A percentile compares a stretch with the other conserved stretches of the same genome.
Conservation (phyloP, 2,888 invertebrate genomes). For the Dysmachus trigonus region DNA sequence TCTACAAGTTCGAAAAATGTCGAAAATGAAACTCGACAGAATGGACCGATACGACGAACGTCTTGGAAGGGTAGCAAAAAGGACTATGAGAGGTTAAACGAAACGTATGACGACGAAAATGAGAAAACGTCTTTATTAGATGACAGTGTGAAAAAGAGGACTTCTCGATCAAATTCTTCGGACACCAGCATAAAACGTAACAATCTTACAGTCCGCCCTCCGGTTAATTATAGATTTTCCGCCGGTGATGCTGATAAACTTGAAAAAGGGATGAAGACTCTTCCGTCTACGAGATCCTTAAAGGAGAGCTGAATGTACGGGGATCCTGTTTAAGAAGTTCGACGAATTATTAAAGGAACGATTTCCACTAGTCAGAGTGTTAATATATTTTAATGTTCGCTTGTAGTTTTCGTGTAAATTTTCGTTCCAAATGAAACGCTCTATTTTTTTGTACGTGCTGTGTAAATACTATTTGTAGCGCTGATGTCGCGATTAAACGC, state of each 20-base stretch:
- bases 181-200: constrained; percentile 39
- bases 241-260: constrained; percentile 75
- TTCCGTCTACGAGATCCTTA: constrained; percentile 73
- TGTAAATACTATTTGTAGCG: background rate
- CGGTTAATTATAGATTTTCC: constrained; percentile 71
- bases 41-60: constrained; percentile 55
- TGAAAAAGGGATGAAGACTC: constrained; percentile 67
- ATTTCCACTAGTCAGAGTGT: background rate
- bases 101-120: constrained; percentile 52
- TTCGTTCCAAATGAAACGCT: background rate
- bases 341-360: background rate
- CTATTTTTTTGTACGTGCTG: constrained; percentile 10
- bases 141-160: constrained; percentile 49
- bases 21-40: constrained; percentile 34
- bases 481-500: background rate
- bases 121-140: constrained; percentile 45
- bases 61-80: constrained; percentile 58
- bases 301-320: constrained; percentile 65
- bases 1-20: constrained; percentile 30
- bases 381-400: constrained; percentile 16
- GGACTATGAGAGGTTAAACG: constrained; percentile 59
- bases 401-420: background rate
- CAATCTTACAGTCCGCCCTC: constrained; percentile 54
- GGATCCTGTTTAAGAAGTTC: background rate
- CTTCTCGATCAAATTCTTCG: constrained; percentile 52